A percentile compares a stretch with the other conserved stretches of the same genome.
These are phyloP conservation scores for Yponomeuta sedellus DNA, from an alignment of 2,888 invertebrate genomes.

Conservation along the genomic window DNA sequence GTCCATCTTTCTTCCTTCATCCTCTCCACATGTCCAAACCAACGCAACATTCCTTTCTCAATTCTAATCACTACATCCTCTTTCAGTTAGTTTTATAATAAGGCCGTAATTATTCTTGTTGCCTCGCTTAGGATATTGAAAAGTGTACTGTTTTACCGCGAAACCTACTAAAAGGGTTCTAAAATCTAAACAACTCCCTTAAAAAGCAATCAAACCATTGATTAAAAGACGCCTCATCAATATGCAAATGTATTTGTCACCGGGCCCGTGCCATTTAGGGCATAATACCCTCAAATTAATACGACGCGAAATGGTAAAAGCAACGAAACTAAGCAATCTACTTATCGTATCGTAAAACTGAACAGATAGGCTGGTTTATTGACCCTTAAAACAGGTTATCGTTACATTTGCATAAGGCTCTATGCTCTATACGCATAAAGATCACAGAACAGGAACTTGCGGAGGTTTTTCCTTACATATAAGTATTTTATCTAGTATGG, in stretches of 20 bases:
- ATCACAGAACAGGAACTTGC: not conserved
- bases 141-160: no score
- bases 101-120: no score
- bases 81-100: no score
- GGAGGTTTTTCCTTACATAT: not conserved
- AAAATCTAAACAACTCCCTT: not conserved
- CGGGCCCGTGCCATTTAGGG: not conserved
- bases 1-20: no score
- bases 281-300: conserved; percentile 42
- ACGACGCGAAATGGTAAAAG: conserved; percentile 34
- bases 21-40: no score
- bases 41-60: no score
- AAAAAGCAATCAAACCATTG: not conserved
- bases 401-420: conserved; percentile 25
- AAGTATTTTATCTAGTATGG: no score
- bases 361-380: conserved; percentile 68
- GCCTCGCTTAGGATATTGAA: no score
- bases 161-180: not conserved
- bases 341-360: conserved; percentile 69
- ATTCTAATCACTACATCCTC: no score
- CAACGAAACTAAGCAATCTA: conserved; percentile 57
- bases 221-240: not conserved
- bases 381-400: conserved; percentile 70
- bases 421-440: not conserved
- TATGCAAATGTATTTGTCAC: not conserved